Evolutionary conservation across 2,113 vertebrate species (phyloP).

Genomic region (Eulacestoma nigropectus): DNA sequence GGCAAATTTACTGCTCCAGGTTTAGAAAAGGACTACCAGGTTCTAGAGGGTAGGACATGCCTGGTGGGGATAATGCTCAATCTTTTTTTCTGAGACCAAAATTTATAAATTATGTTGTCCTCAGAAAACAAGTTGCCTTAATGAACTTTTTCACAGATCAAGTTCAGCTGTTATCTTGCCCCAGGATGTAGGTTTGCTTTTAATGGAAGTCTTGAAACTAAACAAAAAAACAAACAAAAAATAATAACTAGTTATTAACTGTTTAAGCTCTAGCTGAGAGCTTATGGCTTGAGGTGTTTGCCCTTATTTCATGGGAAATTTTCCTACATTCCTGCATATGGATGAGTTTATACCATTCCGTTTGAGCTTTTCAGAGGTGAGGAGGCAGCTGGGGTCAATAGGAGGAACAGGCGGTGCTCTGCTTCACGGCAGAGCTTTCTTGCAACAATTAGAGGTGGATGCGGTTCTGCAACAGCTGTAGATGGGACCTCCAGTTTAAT

Average conservation of each 20-base stretch:
- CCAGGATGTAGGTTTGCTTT: not conserved
- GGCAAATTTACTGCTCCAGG: not conserved
- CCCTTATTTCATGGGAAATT: not conserved
- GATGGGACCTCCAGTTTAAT: not conserved
- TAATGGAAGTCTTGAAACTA: not conserved
- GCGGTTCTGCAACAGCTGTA: not conserved
- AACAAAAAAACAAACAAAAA: not conserved
- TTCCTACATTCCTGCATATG: not conserved
- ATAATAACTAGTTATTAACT: not conserved
- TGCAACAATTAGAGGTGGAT: not conserved
- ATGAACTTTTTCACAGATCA: not conserved
- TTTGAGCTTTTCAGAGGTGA: not conserved
- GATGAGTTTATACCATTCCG: not conserved
- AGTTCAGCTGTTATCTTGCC: not conserved
- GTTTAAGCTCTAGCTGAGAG: not conserved
- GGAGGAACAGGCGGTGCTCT: not conserved
- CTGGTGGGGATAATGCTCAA: not conserved
- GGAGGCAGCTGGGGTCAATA: not conserved
- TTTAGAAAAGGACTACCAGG: not conserved
- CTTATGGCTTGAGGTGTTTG: not conserved
- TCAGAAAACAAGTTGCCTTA: not conserved
- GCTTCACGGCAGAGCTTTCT: fast-evolving
- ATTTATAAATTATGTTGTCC: not conserved
- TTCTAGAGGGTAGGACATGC: not conserved
- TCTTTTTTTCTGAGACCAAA: not conserved